Evolutionary conservation across 2,888 invertebrate genomes (phyloP).

Genomic region (Hedya salicella): DNA sequence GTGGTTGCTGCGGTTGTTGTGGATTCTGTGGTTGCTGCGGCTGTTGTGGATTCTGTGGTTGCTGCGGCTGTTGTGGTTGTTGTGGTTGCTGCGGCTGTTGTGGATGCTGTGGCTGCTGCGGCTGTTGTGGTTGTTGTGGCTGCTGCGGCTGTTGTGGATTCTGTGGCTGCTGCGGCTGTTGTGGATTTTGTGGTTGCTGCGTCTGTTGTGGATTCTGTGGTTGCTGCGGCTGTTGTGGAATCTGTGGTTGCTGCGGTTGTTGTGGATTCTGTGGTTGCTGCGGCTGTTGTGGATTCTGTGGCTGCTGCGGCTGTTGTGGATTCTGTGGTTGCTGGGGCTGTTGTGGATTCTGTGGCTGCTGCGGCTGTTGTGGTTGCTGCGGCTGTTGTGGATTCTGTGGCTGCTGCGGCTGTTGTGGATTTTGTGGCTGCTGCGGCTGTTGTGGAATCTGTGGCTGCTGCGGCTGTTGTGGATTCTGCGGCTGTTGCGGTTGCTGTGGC

Average conservation of each 20-base stretch:
- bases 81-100: background rate
- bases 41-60: background rate
- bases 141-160: background rate
- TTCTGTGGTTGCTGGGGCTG: background rate
- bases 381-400: background rate
- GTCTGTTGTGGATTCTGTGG: background rate
- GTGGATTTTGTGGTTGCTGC: constrained; percentile 3
- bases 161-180: background rate
- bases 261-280: background rate
- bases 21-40: background rate
- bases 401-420: background rate
- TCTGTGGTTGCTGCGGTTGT: constrained; percentile 1
- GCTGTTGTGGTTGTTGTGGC: background rate
- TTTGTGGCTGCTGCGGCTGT: background rate
- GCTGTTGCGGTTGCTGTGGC: background rate
- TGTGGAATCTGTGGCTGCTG: background rate
- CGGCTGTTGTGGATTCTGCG: background rate
- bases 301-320: background rate
- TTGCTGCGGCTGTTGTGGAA: background rate
- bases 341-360: background rate
- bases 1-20: background rate
- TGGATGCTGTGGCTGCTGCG: background rate
- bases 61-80: background rate
- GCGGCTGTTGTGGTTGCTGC: constrained; percentile 1
- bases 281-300: background rate